Evolutionary conservation across 2,888 invertebrate genomes (phyloP).

Genomic region (Drosophila macrospina): DNA sequence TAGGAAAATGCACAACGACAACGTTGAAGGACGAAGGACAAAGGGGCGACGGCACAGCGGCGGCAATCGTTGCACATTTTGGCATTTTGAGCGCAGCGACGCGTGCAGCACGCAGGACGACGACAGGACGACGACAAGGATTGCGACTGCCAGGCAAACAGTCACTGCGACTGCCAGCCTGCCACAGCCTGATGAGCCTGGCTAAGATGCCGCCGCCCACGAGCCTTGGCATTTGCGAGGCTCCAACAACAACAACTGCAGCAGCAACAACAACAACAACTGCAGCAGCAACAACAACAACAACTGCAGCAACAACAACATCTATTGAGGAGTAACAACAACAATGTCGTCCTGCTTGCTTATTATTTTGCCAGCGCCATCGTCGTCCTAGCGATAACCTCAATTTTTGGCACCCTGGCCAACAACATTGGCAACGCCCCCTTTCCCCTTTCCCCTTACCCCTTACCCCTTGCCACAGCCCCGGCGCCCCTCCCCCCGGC

Average conservation of each 20-base stretch:
- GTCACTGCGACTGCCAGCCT: not conserved
- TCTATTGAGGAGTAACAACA: not conserved
- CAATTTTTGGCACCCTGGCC: constrained; percentile 82
- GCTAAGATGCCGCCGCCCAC: constrained; percentile 46
- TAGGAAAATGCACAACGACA: constrained; percentile 41
- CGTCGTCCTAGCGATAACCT: constrained; percentile 73
- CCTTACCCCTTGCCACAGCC: too few relatives aligned
- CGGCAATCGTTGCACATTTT: constrained; percentile 63
- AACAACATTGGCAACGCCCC: constrained; percentile 50
- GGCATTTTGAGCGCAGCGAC: constrained; percentile 77
- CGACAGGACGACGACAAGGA: constrained; percentile 18
- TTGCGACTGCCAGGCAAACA: not conserved
- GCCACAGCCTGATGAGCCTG: constrained; percentile 71
- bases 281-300: constrained; percentile 1
- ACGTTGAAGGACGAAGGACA: constrained; percentile 31
- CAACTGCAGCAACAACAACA: not conserved
- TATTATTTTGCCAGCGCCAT: constrained; percentile 48
- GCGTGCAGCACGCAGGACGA: constrained; percentile 76
- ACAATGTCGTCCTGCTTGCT: constrained; percentile 45
- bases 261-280: not conserved
- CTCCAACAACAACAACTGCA: constrained; percentile 12
- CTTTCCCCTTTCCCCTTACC: too few relatives aligned
- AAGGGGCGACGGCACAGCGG: constrained; percentile 21
- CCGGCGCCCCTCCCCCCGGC: not conserved
- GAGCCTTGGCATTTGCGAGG: constrained; percentile 37